Evolutionary conservation across 2,113 vertebrate genomes (phyloP), one percentile per base, ranked within the genome.

Genomic region (Nothocercus nigrocapillus): DNA sequence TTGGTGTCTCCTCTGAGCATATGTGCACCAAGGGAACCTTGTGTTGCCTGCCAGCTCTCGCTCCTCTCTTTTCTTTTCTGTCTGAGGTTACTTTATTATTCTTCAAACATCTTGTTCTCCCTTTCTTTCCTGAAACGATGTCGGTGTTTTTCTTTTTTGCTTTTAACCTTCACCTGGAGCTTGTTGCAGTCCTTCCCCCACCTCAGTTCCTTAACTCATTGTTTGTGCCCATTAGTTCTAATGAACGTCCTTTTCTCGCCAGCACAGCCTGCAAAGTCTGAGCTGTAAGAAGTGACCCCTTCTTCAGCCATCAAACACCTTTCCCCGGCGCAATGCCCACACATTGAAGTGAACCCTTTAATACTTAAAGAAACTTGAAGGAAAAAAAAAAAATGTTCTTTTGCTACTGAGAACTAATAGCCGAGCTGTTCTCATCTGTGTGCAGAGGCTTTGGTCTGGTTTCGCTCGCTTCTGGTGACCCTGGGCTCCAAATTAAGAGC

Each of bases 171-270:
- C n/a, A 1, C 27, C 19, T 73, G 54, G 54, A 88, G 40, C 54
- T 54, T 0, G 0, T 72, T 54, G n/a, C 0, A 0, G 38, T 28
- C 58, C 61, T 75, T 78, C 69, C 61, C 72, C 40, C 9, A 18
- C 38, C 0, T 3, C 73, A 67, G 64, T 0, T 0, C 28, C 66
- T 59, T 13, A 73, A 49, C 2, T 1, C 18, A 19, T 44, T 49
- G 38, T 54, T 84, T 68, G 58, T 38, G 36, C 47, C 42, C 15
- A 22, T 74, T 74, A 47, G 28, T 58, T 67, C 58, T 82, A 85
- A 54, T 38, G 9, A 85, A 51, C 12, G 38, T 30, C 36, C 62
- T 85, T 47, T 32, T 81, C 40, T 22, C 70, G 40, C 68, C 45
- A 34, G 62, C 45, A 58, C 12, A 76, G 49, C 40, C 63, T 74